Evolutionary conservation across 2,797 vertebrate species (phyloP), one percentile per base, ranked within the genome.

Genomic region (Melanotaenia parkinsoni): DNA sequence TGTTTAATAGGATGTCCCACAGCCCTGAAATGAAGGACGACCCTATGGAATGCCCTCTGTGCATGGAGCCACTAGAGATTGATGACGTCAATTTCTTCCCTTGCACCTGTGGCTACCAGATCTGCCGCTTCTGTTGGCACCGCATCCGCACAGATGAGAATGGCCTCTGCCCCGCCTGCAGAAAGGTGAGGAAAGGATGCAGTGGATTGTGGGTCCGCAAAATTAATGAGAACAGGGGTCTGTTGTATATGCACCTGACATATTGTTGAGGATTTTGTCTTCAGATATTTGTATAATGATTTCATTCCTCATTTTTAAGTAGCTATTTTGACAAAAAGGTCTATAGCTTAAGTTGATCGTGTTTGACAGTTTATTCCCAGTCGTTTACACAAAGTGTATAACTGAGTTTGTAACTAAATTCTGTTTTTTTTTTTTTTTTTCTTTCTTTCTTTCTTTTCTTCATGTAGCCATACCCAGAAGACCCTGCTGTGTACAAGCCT

Each of bases 1-100:
- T 53, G 80, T 89, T 67, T 84, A 86, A 85, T 95, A 95, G 93
- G 92, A 99, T 99, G 98, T 99, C 98, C 96, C 96, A 96, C 95
- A 99, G 98, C 95, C 98, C 98, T 80, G 98, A 99, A 79, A 94
- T 95, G 87, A 99, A 98, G 93, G 98, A 99, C 91, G 98, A 99
- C 92, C 96, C 96, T 90, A 98, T 98, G 95, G 98, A 99, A 96
- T 99, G 98, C 92, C 98, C 98, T 76, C 95, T 99, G 93, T 99
- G 98, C 95, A 98, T 99, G 98, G 98, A 99, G 76, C 98, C 98
- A 18, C 94, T 99, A 92, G 98, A 99, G 93, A 99, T 99, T 67
- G 98, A 99, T 79, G 98, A 99, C 83, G 97, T 99, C 94, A 99
- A 99, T 95, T 99, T 99, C 92, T 99, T 99, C 89, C 98, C 98